phyloP scores from a whole-genome alignment of 2,797 vertebrate genomes.

The Ctenopoma kingsleyae region DNA sequence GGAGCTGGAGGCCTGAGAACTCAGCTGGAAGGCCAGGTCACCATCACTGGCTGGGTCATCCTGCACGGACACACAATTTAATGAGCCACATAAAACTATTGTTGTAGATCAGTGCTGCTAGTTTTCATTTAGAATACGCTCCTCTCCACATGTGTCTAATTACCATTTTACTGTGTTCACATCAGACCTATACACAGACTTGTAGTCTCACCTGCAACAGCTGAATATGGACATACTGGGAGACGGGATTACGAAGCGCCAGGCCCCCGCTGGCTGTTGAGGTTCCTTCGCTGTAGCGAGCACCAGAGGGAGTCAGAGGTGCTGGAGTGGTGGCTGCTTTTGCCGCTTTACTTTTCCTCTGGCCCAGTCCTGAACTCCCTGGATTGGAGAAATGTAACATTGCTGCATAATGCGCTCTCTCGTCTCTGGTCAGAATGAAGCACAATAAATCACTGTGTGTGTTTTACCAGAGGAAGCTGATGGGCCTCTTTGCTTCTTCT shows the following conservation, averaged over 20 bases:
- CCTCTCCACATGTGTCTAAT: neutral
- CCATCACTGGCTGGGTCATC: slow-evolving; percentile 91
- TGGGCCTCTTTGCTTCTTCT: slow-evolving; percentile 91
- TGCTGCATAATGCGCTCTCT: neutral
- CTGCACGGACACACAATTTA: slow-evolving; percentile 67
- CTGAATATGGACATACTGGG: slow-evolving; percentile 93
- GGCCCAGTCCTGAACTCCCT: slow-evolving; percentile 82
- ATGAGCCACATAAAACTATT: neutral
- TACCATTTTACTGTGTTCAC: neutral
- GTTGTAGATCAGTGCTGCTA: neutral
- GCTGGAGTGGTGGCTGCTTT: slow-evolving; percentile 72
- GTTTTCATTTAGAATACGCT: neutral
- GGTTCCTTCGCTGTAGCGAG: slow-evolving; percentile 82
- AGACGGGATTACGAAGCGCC: slow-evolving; percentile 87
- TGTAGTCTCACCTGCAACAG: slow-evolving; percentile 90
- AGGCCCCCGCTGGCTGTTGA: slow-evolving; percentile 84
- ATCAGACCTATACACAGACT: neutral
- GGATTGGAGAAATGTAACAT: slow-evolving; percentile 14
- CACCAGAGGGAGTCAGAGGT: slow-evolving; percentile 59
- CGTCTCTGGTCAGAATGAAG: neutral
- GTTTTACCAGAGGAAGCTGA: slow-evolving; percentile 67
- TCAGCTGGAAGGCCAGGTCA: slow-evolving; percentile 90
- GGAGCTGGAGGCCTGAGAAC: slow-evolving; percentile 90
- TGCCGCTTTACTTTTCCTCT: slow-evolving; percentile 86
- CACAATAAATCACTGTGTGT: neutral